These are phyloP conservation scores for Macaria notata DNA, from an alignment of 2,888 invertebrate genomes.

Conservation along the genomic window DNA sequence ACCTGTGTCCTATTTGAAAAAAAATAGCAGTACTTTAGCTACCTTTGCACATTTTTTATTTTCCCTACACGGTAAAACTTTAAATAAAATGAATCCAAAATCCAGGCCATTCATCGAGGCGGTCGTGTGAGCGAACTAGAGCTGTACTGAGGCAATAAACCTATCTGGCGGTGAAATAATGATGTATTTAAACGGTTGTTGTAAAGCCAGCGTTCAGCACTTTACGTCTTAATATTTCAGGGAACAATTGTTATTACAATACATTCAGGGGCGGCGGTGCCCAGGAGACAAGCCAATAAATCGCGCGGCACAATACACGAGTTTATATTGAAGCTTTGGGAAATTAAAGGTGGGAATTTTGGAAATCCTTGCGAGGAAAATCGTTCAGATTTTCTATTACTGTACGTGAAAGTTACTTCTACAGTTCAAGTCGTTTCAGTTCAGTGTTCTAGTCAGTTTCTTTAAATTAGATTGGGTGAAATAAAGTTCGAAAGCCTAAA, in stretches of 20 bases:
- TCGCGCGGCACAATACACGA: conserved; percentile 31
- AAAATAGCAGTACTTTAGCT: not conserved
- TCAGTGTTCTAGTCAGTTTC: not conserved
- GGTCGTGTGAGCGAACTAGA: conserved; percentile 24
- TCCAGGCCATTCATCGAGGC: conserved; percentile 16
- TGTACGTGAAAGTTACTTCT: no score
- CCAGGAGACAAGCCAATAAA: conserved; percentile 33
- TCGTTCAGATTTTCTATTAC: no score
- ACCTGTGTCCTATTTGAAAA: not conserved
- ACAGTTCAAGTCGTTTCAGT: not conserved
- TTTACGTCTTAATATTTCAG: conserved; percentile 45
- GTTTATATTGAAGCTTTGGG: conserved; percentile 28
- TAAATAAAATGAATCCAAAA: conserved; percentile 22
- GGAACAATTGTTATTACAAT: conserved; percentile 43
- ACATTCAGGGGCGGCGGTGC: conserved; percentile 37
- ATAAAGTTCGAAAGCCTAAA: not conserved
- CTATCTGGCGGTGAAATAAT: conserved; percentile 40
- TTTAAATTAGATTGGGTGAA: not conserved
- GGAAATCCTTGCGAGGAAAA: conserved; percentile 6
- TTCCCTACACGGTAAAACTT: conserved; percentile 12
- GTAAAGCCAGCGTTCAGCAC: conserved; percentile 41
- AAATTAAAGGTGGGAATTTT: conserved; percentile 23
- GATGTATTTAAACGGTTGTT: conserved; percentile 43
- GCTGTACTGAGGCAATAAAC: conserved; percentile 39
- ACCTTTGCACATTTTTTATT: not conserved